phyloP scores from a whole-genome alignment of 2,113 vertebrate genomes.

The Jaculus jaculus region DNA sequence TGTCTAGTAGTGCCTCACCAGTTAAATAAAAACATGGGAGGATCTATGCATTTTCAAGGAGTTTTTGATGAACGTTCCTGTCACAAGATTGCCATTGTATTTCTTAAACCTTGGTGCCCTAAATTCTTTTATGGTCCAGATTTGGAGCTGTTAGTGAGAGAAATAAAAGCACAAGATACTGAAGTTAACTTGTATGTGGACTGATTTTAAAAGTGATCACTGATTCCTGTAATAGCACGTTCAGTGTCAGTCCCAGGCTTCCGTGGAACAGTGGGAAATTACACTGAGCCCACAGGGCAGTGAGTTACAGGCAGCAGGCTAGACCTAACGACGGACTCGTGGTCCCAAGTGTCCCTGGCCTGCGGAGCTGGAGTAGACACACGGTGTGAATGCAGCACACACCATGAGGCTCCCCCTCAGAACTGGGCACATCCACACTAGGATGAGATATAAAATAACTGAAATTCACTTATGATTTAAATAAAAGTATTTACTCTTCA shows the following conservation, averaged over 20 bases:
- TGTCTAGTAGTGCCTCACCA: not conserved
- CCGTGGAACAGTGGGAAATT: not conserved
- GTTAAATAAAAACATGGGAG: not conserved
- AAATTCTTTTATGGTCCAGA: not conserved
- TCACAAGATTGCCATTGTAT: not conserved
- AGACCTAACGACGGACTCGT: not conserved
- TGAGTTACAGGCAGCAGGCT: not conserved
- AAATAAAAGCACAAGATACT: not conserved
- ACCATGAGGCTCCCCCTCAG: fast-evolving
- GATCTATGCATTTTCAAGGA: not conserved
- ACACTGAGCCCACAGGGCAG: fast-evolving
- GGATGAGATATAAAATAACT: not conserved
- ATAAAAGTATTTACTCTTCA: constrained; percentile 68
- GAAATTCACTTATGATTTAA: not conserved
- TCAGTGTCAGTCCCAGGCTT: not conserved
- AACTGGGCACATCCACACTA: not conserved
- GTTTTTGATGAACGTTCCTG: not conserved
- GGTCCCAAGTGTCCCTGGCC: not conserved
- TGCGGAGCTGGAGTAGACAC: fast-evolving
- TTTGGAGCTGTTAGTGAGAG: not conserved
- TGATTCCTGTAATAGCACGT: not conserved
- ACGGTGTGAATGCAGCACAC: fast-evolving
- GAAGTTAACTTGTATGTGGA: not conserved
- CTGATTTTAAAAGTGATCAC: not conserved
- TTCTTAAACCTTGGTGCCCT: constrained; percentile 36